phyloP scores from a whole-genome alignment of 2,888 invertebrate genomes.

The Nasonovia ribisnigri region DNA sequence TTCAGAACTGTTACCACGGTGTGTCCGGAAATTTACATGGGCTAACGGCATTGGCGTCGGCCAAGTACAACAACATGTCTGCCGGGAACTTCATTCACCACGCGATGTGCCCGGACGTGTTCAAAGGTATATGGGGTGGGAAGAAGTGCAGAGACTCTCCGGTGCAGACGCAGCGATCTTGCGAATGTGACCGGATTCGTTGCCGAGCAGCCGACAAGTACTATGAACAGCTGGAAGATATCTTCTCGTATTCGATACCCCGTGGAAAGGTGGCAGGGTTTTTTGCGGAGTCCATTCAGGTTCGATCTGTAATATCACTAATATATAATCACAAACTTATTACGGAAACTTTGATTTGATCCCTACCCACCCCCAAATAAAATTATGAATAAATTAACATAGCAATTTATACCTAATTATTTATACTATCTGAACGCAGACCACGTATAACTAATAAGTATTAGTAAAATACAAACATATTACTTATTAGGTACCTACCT shows the following conservation, averaged over 20 bases:
- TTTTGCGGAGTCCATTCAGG: conserved; percentile 95
- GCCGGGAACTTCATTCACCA: conserved; percentile 83
- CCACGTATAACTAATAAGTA: background rate
- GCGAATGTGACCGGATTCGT: conserved; percentile 75
- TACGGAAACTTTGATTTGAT: background rate
- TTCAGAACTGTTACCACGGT: conserved; percentile 94
- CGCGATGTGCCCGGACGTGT: conserved; percentile 92
- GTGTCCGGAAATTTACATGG: conserved; percentile 88
- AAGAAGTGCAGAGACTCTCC: conserved; percentile 88
- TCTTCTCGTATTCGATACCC: conserved; percentile 83
- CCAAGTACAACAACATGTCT: conserved; percentile 83
- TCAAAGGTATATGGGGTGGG: conserved; percentile 92
- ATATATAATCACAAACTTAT: background rate
- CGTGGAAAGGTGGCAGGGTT: conserved; percentile 86
- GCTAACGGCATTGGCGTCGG: conserved; percentile 81
- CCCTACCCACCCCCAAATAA: background rate
- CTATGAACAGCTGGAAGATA: conserved; percentile 83
- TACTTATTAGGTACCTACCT: no score
- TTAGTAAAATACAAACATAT: background rate
- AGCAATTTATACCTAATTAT: background rate
- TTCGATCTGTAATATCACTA: conserved; percentile 67
- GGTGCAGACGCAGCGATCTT: conserved; percentile 79
- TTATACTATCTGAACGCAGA: background rate
- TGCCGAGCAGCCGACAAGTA: conserved; percentile 86
- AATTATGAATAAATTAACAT: background rate